These are phyloP conservation scores for Platygyra sinensis DNA, from an alignment of 64 coral and sea anemone species.

Conservation along the genomic window DNA sequence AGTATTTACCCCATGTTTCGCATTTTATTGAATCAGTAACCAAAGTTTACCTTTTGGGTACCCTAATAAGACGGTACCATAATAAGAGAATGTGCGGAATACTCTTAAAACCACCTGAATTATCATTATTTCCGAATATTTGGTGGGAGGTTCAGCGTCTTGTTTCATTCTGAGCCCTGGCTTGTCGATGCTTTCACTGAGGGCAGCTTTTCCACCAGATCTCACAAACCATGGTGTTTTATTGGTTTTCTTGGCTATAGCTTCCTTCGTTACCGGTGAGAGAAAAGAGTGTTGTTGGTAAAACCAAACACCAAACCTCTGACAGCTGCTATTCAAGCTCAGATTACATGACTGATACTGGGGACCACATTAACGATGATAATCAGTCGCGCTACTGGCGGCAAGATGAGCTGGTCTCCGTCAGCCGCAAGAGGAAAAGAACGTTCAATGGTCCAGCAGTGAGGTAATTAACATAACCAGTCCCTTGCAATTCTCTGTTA, in stretches of 20 bases:
- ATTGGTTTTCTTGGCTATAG: neutral
- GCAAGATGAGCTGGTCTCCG: neutral
- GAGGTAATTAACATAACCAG: neutral
- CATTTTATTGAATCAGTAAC: too few species aligned
- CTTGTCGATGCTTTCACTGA: neutral
- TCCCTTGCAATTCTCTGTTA: too few species aligned
- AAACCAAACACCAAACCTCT: constrained; percentile 1
- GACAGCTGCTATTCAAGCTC: neutral
- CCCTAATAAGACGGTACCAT: too few species aligned
- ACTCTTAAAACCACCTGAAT: too few species aligned
- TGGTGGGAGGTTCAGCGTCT: too few species aligned
- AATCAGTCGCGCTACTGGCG: constrained; percentile 17
- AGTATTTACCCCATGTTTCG: too few species aligned
- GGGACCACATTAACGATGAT: neutral
- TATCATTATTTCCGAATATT: too few species aligned
- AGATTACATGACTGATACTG: constrained; percentile 8
- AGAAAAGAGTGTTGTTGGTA: constrained; percentile 17
- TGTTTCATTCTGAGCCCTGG: too few species aligned
- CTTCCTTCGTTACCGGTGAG: constrained; percentile 21
- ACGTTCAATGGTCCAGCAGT: neutral
- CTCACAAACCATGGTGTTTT: neutral
- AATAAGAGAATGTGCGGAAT: too few species aligned
- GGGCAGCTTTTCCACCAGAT: neutral
- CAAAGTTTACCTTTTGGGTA: too few species aligned
- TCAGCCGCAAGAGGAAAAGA: constrained; percentile 15